Evolutionary conservation across 2,797 vertebrate species (phyloP).

Genomic region (Melopsittacus undulatus): DNA sequence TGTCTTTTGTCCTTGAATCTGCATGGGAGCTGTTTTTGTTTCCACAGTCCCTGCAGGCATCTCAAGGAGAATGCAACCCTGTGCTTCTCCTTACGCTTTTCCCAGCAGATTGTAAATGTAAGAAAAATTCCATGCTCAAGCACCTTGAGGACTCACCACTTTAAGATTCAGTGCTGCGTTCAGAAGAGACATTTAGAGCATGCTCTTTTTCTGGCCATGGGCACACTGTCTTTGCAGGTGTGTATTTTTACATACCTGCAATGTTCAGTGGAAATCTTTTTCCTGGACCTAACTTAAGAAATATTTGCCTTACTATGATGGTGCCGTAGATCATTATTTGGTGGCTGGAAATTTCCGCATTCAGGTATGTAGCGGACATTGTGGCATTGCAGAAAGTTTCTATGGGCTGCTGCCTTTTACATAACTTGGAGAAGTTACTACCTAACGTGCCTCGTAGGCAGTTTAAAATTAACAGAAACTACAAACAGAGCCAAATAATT

Average conservation of each 20-base stretch:
- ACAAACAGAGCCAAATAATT: not conserved
- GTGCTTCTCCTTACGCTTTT: not conserved
- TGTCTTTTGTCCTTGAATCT: not conserved
- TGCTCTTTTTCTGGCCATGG: not conserved
- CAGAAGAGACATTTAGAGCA: not conserved
- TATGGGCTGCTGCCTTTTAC: not conserved
- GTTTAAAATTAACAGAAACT: slow-evolving; percentile 4
- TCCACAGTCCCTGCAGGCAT: not conserved
- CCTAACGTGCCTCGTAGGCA: not conserved
- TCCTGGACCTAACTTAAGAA: not conserved
- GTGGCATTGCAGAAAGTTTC: not conserved
- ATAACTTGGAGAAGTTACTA: not conserved
- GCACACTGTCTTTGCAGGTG: not conserved
- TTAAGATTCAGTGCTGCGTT: not conserved
- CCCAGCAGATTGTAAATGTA: not conserved
- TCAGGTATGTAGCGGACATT: not conserved
- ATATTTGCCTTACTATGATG: not conserved
- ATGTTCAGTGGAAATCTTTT: fast-evolving
- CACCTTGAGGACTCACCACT: not conserved
- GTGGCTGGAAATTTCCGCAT: not conserved
- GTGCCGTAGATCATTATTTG: not conserved
- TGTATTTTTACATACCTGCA: not conserved
- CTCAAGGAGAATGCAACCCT: not conserved
- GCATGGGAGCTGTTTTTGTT: not conserved
- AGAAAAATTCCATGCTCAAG: not conserved